phyloP scores from a whole-genome alignment of 2,113 vertebrate genomes.

The Chaenocephalus aceratus region DNA sequence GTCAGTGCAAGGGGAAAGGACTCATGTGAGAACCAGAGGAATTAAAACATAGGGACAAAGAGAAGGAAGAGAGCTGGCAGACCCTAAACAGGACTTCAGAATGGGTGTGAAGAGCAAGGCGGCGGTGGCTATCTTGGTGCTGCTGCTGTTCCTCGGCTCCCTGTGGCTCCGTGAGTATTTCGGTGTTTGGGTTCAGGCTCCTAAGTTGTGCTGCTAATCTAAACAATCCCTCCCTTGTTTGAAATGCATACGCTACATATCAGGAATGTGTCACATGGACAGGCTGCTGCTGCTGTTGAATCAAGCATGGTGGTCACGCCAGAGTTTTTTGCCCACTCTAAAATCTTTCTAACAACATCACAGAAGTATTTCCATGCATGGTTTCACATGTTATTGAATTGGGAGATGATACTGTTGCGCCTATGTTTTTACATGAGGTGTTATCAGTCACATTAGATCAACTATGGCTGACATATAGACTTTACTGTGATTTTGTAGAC shows the following conservation, averaged over 20 bases:
- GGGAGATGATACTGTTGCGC: neutral
- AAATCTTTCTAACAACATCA: neutral
- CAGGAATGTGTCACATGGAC: conserved; percentile 70
- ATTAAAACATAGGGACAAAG: conserved; percentile 52
- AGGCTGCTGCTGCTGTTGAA: neutral
- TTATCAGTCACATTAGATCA: neutral
- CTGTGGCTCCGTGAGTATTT: conserved; percentile 81
- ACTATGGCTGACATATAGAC: neutral
- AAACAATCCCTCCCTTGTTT: conserved; percentile 59
- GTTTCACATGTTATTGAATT: neutral
- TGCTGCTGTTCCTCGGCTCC: conserved; percentile 78
- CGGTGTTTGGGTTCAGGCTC: conserved; percentile 28
- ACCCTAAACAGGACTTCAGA: conserved; percentile 49
- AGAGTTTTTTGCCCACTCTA: neutral
- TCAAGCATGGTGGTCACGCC: conserved; percentile 18
- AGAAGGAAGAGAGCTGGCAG: conserved; percentile 24
- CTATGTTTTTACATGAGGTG: neutral
- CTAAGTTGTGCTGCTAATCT: conserved; percentile 27
- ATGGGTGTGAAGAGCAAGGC: conserved; percentile 78
- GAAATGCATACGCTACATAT: conserved; percentile 36
- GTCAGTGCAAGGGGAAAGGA: conserved; percentile 64
- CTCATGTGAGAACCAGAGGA: conserved; percentile 71
- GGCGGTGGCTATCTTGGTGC: conserved; percentile 73
- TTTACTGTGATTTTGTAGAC: neutral
- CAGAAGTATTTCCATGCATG: neutral